Evolutionary conservation across 1,140 invertebrate genomes (phyloP).

Genomic region (Magallana ariakensis): DNA sequence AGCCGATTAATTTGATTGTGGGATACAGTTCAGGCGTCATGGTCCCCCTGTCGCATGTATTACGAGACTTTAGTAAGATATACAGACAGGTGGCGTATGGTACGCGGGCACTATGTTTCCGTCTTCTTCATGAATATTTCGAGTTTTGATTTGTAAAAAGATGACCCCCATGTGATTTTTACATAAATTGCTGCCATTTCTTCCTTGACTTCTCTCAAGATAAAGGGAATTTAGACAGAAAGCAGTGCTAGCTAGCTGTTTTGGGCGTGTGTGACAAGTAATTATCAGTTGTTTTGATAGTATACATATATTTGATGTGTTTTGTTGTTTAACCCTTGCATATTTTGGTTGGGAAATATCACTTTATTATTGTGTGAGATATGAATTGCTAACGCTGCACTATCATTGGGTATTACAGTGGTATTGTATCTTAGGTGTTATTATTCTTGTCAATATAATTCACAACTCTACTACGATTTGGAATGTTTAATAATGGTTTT

Average conservation of each 20-base stretch:
- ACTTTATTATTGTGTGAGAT: background rate
- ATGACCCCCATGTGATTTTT: background rate
- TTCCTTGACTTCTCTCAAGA: background rate
- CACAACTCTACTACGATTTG: background rate
- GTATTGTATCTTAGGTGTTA: background rate
- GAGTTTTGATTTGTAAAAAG: constrained; percentile 22
- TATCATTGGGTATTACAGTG: background rate
- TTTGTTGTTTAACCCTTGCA: background rate
- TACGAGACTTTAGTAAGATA: background rate
- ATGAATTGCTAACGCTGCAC: background rate
- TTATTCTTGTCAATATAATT: background rate
- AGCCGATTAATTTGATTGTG: background rate
- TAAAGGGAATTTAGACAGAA: background rate
- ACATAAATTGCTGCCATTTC: constrained; percentile 14
- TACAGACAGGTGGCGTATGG: background rate
- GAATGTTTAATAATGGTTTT: constrained; percentile 5
- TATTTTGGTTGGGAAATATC: background rate
- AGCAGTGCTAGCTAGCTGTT: background rate
- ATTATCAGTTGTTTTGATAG: constrained; percentile 18
- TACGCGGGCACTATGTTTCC: background rate
- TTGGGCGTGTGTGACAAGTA: background rate
- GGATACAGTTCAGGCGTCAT: background rate
- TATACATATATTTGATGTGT: background rate
- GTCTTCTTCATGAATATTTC: background rate
- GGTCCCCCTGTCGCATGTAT: background rate